Percentiles rank a stretch among this genome's conserved stretches.
Conservation (phyloP, 2,888 invertebrate species). For the Amphipyra berbera region DNA sequence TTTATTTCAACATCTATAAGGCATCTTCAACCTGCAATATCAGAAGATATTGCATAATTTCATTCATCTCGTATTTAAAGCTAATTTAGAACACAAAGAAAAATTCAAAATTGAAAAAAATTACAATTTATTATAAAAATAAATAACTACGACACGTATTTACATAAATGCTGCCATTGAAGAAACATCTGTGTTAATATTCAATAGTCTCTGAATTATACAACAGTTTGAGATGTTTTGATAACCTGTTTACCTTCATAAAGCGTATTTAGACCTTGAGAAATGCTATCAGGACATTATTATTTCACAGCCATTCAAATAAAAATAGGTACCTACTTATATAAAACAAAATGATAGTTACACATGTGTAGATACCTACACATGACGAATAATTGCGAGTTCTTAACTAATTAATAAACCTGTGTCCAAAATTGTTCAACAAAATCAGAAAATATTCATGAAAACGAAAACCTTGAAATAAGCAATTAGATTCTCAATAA, state of each 20-base stretch:
- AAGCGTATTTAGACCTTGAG: constrained; percentile 30
- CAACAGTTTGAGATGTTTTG: constrained; percentile 28
- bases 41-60: neutral
- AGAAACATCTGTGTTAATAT: constrained; percentile 55
- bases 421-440: neutral
- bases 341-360: no score
- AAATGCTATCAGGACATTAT: constrained; percentile 22
- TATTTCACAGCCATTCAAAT: neutral
- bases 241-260: constrained; percentile 39
- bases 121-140: constrained; percentile 34
- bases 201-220: constrained; percentile 37
- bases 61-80: no score
- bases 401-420: neutral
- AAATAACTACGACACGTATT: constrained; percentile 35
- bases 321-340: no score
- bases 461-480: neutral
- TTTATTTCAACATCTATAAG: no score
- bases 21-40: no score
- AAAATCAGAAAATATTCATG: neutral
- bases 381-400: no score
- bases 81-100: neutral
- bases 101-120: constrained; percentile 3
- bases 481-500: neutral
- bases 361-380: no score
- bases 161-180: constrained; percentile 45